phyloP scores from a whole-genome alignment of 2,888 invertebrate species.

The Poecilus cupreus region DNA sequence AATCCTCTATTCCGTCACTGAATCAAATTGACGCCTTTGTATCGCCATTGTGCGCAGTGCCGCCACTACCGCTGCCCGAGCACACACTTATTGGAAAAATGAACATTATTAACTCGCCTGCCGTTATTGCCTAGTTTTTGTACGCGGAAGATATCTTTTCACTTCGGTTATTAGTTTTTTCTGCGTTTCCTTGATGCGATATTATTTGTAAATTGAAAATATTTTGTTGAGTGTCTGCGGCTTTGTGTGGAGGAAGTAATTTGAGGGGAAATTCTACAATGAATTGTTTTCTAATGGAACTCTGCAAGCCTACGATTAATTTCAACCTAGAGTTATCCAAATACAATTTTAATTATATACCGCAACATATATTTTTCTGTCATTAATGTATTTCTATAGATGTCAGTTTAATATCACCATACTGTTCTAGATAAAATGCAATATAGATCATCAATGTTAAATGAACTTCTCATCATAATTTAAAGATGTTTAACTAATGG shows the following conservation, averaged over 20 bases:
- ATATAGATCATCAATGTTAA: too few species aligned
- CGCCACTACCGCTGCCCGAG: background rate
- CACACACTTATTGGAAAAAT: constrained; percentile 48
- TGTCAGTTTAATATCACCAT: too few species aligned
- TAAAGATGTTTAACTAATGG: too few species aligned
- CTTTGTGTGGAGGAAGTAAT: background rate
- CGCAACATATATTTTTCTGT: too few species aligned
- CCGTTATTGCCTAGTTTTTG: constrained; percentile 46
- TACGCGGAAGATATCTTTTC: constrained; percentile 30
- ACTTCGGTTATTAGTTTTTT: constrained; percentile 39
- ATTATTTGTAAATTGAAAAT: constrained; percentile 40
- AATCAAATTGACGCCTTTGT: constrained; percentile 54
- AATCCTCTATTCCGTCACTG: constrained; percentile 44
- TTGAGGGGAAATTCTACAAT: background rate
- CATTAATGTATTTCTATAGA: too few species aligned
- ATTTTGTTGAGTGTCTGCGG: constrained; percentile 8
- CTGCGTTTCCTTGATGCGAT: constrained; percentile 14
- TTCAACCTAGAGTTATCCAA: too few species aligned
- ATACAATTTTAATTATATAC: too few species aligned
- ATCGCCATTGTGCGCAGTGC: constrained; percentile 34
- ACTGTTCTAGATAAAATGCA: too few species aligned
- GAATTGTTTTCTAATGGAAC: too few species aligned
- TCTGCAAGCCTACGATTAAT: too few species aligned
- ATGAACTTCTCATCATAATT: too few species aligned
- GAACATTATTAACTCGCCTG: constrained; percentile 54